phyloP scores from a whole-genome alignment of 2,888 invertebrate genomes.

The Chaetoderma sp. region DNA sequence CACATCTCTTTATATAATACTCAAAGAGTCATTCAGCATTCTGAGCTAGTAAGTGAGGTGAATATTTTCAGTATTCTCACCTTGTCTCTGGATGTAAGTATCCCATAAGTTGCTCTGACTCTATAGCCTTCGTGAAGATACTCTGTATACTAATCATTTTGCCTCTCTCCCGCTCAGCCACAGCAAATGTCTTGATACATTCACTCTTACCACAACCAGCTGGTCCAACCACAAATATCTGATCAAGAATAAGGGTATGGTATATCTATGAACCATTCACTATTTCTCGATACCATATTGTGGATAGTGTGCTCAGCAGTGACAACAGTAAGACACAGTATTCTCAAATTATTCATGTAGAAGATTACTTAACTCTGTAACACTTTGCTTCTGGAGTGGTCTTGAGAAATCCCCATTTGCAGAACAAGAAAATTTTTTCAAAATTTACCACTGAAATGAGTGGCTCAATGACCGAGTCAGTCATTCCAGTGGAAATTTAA shows the following conservation, averaged over 20 bases:
- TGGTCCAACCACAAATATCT: conserved; percentile 65
- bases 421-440: too few species aligned
- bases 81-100: conserved; percentile 55
- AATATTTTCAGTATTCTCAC: conserved; percentile 32
- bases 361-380: too few species aligned
- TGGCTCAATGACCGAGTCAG: too few species aligned
- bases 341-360: too few species aligned
- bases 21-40: too few species aligned
- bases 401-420: too few species aligned
- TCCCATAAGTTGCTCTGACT: conserved; percentile 63
- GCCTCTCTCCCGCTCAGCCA: conserved; percentile 63
- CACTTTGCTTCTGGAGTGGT: too few species aligned
- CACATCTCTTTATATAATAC: too few species aligned
- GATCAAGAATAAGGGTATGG: conserved; percentile 15
- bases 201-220: conserved; percentile 68
- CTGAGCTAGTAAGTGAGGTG: neutral
- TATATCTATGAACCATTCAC: neutral
- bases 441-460: too few species aligned
- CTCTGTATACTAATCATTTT: conserved; percentile 63
- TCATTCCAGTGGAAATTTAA: too few species aligned
- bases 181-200: conserved; percentile 66
- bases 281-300: neutral
- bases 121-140: conserved; percentile 65
- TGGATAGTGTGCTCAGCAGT: neutral
- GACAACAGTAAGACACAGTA: neutral